Conservation (phyloP, 2,888 invertebrate genomes). For the Nudaria mundana region DNA sequence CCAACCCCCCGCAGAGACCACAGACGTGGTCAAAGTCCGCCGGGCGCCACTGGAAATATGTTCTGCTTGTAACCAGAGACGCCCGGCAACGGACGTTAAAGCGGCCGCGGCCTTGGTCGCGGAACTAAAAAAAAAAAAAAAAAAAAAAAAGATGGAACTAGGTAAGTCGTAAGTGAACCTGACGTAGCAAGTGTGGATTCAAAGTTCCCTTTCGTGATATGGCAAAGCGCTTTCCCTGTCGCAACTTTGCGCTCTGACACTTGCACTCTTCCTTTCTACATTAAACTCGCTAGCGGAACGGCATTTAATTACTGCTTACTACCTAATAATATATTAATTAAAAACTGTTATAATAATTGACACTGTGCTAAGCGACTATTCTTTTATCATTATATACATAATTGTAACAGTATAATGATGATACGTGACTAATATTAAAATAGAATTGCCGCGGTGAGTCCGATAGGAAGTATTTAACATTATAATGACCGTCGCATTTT, state of each 20-base stretch:
- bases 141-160: too few species aligned
- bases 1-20: too few species aligned
- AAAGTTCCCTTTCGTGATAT: constrained; percentile 75
- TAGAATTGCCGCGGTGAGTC: constrained; percentile 10
- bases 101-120: too few species aligned
- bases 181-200: constrained; percentile 58
- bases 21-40: too few species aligned
- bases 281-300: constrained; percentile 45
- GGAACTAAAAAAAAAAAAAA: too few species aligned
- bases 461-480: constrained; percentile 17
- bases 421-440: constrained; percentile 13
- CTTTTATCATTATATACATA: not conserved
- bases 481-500: constrained; percentile 15
- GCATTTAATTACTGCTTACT: constrained; percentile 18
- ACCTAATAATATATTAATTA: constrained; percentile 9
- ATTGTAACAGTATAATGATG: constrained; percentile 15
- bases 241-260: constrained; percentile 66
- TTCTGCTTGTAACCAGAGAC: too few species aligned
- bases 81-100: too few species aligned
- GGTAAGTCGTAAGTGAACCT: constrained; percentile 54
- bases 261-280: constrained; percentile 78
- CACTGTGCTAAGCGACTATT: not conserved
- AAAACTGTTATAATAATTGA: constrained; percentile 6
- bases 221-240: constrained; percentile 71
- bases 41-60: too few species aligned